Evolutionary conservation across 2,113 vertebrate species (phyloP).

Genomic region (Ophthalmolycus amberensis): DNA sequence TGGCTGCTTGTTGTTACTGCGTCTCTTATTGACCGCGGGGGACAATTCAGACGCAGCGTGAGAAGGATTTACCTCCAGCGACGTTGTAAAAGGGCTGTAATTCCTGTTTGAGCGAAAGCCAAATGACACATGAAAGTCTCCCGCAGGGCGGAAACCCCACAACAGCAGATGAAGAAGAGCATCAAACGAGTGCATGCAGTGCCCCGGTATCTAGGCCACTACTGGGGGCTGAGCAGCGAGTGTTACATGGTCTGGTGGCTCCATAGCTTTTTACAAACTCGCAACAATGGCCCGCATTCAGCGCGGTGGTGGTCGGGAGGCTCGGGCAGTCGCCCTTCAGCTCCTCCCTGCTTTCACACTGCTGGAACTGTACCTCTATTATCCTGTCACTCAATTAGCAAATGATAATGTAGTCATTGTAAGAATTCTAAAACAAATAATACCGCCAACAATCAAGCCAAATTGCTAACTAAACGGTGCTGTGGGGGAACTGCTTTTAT

Average conservation of each 20-base stretch:
- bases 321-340: constrained; percentile 57
- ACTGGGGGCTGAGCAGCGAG: constrained; percentile 64
- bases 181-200: constrained; percentile 44
- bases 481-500: background rate
- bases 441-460: background rate
- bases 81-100: constrained; percentile 31
- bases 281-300: constrained; percentile 76
- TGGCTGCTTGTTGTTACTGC: constrained; percentile 27
- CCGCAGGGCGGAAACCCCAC: constrained; percentile 37
- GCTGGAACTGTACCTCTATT: constrained; percentile 45
- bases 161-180: constrained; percentile 64
- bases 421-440: background rate
- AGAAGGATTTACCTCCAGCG: constrained; percentile 53
- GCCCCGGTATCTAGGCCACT: constrained; percentile 75
- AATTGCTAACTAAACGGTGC: background rate
- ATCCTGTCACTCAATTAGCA: constrained; percentile 6
- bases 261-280: constrained; percentile 68
- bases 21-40: constrained; percentile 40
- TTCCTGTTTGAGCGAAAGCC: constrained; percentile 53
- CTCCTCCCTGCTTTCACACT: constrained; percentile 55
- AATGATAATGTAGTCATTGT: background rate
- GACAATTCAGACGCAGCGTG: constrained; percentile 31
- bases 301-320: constrained; percentile 41
- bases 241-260: constrained; percentile 78
- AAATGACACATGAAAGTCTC: constrained; percentile 70